Conservation (phyloP, 2,113 vertebrate species). For the Cercopithecus mona region DNA sequence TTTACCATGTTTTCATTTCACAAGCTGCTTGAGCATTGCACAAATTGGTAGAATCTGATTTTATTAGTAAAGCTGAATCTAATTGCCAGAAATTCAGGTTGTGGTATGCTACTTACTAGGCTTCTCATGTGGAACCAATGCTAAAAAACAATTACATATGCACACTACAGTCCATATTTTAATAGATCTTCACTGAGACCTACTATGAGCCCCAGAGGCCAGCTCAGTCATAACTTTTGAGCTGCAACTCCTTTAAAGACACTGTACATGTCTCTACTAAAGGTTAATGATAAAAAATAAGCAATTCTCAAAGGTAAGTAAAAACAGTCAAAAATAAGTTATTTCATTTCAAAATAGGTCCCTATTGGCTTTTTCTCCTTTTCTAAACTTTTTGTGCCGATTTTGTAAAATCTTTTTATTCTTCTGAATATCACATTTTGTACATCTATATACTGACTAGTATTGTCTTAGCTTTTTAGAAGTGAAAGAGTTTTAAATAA, state of each 20-base stretch:
- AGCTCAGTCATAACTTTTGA: not conserved
- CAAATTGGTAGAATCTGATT: conserved; percentile 1
- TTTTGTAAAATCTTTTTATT: not conserved
- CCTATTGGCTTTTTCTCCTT: not conserved
- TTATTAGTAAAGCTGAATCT: not conserved
- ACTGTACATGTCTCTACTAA: not conserved
- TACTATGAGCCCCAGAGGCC: conserved; percentile 25
- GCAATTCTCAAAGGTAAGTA: not conserved
- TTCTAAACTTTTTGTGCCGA: not conserved
- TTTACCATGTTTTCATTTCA: not conserved
- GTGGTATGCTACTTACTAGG: not conserved
- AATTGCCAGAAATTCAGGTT: not conserved
- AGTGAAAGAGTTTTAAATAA: not conserved
- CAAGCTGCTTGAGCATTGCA: not conserved
- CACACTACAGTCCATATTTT: not conserved
- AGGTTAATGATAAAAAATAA: not conserved
- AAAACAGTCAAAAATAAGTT: conserved; percentile 28
- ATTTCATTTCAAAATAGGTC: not conserved
- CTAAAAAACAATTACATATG: not conserved
- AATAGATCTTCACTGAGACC: not conserved
- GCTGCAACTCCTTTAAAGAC: not conserved
- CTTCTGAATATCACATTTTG: not conserved
- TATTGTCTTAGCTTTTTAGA: not conserved
- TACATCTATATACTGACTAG: not conserved
- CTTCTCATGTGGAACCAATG: not conserved